phyloP scores from a whole-genome alignment of 64 coral and sea anemone genomes.

The Actinia equina region DNA sequence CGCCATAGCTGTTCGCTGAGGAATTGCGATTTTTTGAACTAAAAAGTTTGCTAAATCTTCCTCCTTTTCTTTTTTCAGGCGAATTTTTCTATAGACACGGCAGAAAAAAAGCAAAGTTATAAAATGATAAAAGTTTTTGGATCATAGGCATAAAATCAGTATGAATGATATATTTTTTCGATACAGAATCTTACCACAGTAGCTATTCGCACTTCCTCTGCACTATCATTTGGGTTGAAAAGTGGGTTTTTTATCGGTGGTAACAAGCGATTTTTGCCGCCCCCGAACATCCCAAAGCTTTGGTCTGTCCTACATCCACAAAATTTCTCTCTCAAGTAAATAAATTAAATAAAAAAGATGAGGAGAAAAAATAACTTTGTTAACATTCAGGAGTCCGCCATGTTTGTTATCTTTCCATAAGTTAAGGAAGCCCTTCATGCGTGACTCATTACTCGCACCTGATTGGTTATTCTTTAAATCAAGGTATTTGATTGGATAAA shows the following conservation, averaged over 20 bases:
- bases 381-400: constrained; percentile 11
- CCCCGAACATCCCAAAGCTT: constrained; percentile 46
- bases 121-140: neutral
- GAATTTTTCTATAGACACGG: constrained; percentile 52
- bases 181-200: constrained; percentile 45
- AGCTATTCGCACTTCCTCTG: constrained; percentile 71
- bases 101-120: constrained; percentile 7
- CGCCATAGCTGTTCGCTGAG: neutral
- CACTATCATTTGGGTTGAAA: constrained; percentile 76
- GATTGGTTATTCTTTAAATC: constrained; percentile 24
- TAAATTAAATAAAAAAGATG: neutral
- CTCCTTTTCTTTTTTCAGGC: constrained; percentile 51
- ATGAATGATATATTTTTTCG: neutral
- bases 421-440: neutral
- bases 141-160: neutral
- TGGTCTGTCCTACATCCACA: neutral
- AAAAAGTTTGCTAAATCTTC: constrained; percentile 71
- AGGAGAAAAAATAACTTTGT: constrained; percentile 2
- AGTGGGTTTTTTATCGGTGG: constrained; percentile 91
- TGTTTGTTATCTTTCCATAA: neutral
- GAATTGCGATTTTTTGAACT: constrained; percentile 60
- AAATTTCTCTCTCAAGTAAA: neutral
- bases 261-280: constrained; percentile 67
- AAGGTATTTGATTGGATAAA: constrained; percentile 35
- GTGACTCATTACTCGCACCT: constrained; percentile 6